These are phyloP conservation scores for Oryzias dopingdopingensis DNA, from an alignment of 2,797 vertebrate genomes.

Conservation along the genomic window DNA sequence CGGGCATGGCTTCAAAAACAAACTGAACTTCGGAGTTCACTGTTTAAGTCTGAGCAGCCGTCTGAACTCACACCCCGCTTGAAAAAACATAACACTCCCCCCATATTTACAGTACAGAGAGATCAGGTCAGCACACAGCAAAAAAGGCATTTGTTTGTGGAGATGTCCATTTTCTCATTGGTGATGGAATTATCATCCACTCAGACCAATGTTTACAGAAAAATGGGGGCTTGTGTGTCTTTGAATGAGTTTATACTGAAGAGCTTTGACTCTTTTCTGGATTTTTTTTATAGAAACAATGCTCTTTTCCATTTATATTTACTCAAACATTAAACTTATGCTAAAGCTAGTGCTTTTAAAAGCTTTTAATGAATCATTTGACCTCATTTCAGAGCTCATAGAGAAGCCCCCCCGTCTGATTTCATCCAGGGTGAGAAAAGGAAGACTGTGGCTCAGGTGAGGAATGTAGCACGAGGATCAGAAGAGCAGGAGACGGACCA, in stretches of 20 bases:
- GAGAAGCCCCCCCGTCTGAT: conserved; percentile 3
- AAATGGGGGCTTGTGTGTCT: too few species aligned
- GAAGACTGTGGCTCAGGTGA: conserved; percentile 62
- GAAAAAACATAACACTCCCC: conserved; percentile 27
- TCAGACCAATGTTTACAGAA: too few species aligned
- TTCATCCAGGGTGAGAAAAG: conserved; percentile 32
- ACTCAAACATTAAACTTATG: background rate
- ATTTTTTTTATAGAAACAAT: too few species aligned
- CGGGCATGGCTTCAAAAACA: conserved; percentile 63
- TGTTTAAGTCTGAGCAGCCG: conserved; percentile 6
- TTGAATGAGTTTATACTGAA: background rate
- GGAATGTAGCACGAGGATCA: conserved; percentile 74
- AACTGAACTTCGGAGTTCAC: conserved; percentile 14
- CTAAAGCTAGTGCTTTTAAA: background rate
- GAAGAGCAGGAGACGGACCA: conserved; percentile 51
- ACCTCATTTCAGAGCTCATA: conserved; percentile 35
- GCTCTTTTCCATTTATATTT: background rate
- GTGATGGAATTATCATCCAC: too few species aligned
- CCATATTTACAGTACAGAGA: conserved; percentile 23
- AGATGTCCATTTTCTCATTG: too few species aligned
- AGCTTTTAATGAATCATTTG: background rate
- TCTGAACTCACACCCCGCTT: conserved; percentile 24
- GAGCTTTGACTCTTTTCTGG: too few species aligned
- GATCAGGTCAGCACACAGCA: background rate
- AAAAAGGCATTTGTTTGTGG: too few species aligned